Base-by-base conservation (phyloP, 2,888 invertebrate species). In the Macropis europaea region DNA sequence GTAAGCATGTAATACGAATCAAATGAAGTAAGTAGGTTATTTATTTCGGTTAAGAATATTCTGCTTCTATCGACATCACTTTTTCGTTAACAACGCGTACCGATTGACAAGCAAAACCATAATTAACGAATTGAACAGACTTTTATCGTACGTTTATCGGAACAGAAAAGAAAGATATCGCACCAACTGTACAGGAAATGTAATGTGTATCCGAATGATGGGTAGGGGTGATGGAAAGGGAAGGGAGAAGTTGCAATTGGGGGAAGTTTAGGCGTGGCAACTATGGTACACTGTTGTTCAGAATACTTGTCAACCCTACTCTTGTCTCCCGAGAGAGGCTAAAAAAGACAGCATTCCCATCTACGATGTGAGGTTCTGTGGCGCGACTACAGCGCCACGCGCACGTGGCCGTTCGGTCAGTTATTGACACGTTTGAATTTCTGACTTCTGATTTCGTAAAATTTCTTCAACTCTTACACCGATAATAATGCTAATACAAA, bases 241-340 rank as follows among this genome's bases (percentile, higher is more conserved):
- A 26, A 38, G 42, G 47, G 69, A 66, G 48, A 40, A 48, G 36
- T 48, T 53, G 43, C 50, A 67, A 71, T 69, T 56, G 76, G 76
- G 74, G 66, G 74, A 79, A 79, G 50, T 79, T 79, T 77, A 85
- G 85, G 85, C 85, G 85, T 85, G 85, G 85, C 85, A 82, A 64
- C 57, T 66, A 52, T 76, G 75, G 73, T 67, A 68, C 53, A 45
- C 50, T n/a, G 24, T 7, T 26, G 54, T 32, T n/a, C n/a, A n/a
- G n/a, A n/a, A n/a, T n/a, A n/a, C n/a, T n/a, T n/a, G n/a, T n/a
- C n/a, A n/a, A n/a, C n/a, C n/a, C n/a, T n/a, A n/a, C n/a, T n/a
- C n/a, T n/a, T n/a, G n/a, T n/a, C n/a, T n/a, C n/a, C n/a, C n/a
- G n/a, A n/a, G n/a, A n/a, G n/a, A n/a, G n/a, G n/a, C n/a, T n/a